phyloP scores from a whole-genome alignment of 1,140 invertebrate genomes.

The Leptopilina clavipes region DNA sequence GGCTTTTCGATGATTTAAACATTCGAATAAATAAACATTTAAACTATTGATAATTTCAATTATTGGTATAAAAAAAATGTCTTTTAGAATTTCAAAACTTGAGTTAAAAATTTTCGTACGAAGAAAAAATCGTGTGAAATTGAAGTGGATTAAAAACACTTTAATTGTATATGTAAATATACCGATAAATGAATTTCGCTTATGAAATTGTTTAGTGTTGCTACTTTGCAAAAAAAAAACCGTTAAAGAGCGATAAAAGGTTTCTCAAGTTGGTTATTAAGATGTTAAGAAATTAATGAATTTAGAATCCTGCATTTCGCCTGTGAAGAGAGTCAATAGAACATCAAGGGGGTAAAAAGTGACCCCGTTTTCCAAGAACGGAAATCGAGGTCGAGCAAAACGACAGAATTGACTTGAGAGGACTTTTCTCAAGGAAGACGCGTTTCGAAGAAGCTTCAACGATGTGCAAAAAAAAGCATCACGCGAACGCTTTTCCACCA shows the following conservation, averaged over 20 bases:
- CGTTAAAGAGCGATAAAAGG: background rate
- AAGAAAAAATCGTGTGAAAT: too few relatives aligned
- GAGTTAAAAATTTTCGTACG: too few relatives aligned
- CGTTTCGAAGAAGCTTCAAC: constrained; percentile 45
- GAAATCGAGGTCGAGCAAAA: constrained; percentile 51
- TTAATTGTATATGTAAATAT: too few relatives aligned
- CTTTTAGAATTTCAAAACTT: too few relatives aligned
- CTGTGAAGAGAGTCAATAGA: constrained; percentile 30
- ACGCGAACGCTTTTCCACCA: background rate
- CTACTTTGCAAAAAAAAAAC: background rate
- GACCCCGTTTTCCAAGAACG: constrained; percentile 53
- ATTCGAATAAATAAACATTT: too few relatives aligned
- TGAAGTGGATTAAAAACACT: too few relatives aligned
- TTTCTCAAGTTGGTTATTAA: background rate
- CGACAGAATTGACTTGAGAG: constrained; percentile 35
- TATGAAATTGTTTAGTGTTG: background rate
- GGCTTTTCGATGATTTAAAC: too few relatives aligned
- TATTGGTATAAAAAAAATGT: too few relatives aligned
- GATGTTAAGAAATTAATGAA: constrained; percentile 4
- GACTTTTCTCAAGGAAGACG: constrained; percentile 49
- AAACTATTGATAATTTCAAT: too few relatives aligned
- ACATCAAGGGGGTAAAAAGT: constrained; percentile 41
- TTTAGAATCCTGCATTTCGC: background rate
- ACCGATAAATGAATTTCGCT: too few relatives aligned
- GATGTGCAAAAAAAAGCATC: constrained; percentile 44